These are phyloP conservation scores for Rhynchomys soricoides DNA, from an alignment of 2,113 vertebrate genomes.

Conservation along the genomic window DNA sequence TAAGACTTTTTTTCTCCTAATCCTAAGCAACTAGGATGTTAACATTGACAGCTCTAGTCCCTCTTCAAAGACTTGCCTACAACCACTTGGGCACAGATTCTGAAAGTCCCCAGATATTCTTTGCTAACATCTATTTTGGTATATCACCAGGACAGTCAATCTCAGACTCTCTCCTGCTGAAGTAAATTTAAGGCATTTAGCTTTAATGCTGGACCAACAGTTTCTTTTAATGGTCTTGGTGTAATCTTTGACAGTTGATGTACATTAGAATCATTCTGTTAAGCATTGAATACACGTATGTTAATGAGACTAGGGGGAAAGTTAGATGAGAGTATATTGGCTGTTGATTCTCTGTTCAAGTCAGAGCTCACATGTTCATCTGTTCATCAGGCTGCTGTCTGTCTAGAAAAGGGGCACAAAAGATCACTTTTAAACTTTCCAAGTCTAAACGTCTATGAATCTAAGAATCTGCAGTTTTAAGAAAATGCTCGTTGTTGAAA, in stretches of 20 bases:
- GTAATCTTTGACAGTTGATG: background rate
- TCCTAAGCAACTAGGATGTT: background rate
- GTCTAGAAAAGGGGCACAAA: background rate
- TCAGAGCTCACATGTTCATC: background rate
- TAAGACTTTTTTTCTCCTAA: background rate
- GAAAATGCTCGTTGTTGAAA: background rate
- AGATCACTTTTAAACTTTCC: conserved; percentile 9
- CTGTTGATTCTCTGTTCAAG: background rate
- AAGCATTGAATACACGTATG: background rate
- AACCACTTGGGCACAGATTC: background rate
- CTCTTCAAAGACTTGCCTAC: background rate
- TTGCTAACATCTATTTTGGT: background rate
- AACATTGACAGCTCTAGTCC: background rate
- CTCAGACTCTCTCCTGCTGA: background rate
- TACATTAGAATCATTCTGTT: background rate
- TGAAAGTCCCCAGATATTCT: background rate
- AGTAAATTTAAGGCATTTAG: background rate
- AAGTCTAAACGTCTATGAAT: background rate
- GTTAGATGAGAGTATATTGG: background rate
- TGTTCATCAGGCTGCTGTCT: background rate
- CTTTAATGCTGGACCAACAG: background rate
- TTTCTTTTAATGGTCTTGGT: background rate
- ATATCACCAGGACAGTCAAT: background rate
- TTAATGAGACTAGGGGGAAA: background rate
- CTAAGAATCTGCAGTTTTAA: conserved; percentile 41